Evolutionary conservation across 2,113 vertebrate genomes (phyloP), one percentile per base, ranked within the genome.

Genomic region (Prunella fulvescens): DNA sequence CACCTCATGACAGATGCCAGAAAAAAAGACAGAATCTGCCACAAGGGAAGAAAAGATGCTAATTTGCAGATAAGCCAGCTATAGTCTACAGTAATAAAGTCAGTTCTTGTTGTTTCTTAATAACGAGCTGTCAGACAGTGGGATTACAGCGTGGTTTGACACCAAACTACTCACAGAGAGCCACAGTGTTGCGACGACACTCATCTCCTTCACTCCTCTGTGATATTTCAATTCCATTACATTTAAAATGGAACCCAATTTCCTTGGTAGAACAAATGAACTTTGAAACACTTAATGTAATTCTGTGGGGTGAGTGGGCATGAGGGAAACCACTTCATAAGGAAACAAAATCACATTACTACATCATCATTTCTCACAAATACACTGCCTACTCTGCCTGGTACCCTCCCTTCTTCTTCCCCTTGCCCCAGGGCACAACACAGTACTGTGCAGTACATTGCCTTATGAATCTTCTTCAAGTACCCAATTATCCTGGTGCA

Each of bases 391-490:
- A 44, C 54, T 78, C 51, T 54, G 15, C 54, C 58, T 65, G 81
- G 78, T 96, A 87, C 51, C 85, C 94, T 95, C 79, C 92, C 92
- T 72, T 86, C 82, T 94, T 71, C 74, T 42, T 80, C 70, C 81
- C 78, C 93, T 95, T 94, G 97, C 97, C 97, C 97, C 69, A 60
- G 95, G 98, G 94, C 95, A 97, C 82, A 94, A 95, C 96, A 94
- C 22, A 60, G 79, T 73, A 80, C 91, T 84, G 91, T 37, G 82
- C 51, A 95, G 95, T 97, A 96, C 94, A 97, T 80, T 97, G 97
- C 94, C 90, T 96, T 97, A 97, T 98, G 98, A 98, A 98, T 98
- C 98, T 98, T 97, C 97, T 97, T 97, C 97, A 97, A 98, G 96
- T 97, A 97, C 96, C 97, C 98, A 98, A 98, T 98, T 98, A 98